phyloP scores from a whole-genome alignment of 2,113 vertebrate genomes.

The Urocolius indicus region DNA sequence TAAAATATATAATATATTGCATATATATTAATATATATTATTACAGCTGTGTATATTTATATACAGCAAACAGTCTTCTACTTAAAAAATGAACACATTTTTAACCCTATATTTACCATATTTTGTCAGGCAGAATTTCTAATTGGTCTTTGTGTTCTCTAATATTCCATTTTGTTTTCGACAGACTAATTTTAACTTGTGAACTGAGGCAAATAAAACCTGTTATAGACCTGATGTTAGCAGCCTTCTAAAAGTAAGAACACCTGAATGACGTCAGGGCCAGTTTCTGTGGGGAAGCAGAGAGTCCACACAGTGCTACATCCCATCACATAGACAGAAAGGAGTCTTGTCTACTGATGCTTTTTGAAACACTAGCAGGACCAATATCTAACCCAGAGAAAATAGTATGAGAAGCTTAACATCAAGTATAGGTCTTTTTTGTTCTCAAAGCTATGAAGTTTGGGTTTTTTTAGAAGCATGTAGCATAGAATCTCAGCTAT shows the following conservation, averaged over 20 bases:
- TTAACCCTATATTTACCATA: not conserved
- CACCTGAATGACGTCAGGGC: fast-evolving
- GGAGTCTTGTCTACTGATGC: not conserved
- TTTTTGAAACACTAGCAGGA: not conserved
- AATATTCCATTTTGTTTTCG: not conserved
- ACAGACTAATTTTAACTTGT: not conserved
- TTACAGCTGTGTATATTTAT: not conserved
- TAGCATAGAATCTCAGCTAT: not conserved
- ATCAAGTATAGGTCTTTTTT: not conserved
- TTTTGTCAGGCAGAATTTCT: not conserved
- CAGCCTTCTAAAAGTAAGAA: not conserved
- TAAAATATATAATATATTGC: too few relatives aligned
- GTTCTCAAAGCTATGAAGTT: not conserved
- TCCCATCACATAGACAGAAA: not conserved
- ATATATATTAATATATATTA: not conserved
- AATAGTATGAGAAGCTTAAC: not conserved
- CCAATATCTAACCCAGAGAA: not conserved
- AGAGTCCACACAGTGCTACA: not conserved
- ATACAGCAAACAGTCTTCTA: not conserved
- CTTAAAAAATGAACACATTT: not conserved
- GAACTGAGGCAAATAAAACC: not conserved
- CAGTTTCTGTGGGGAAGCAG: not conserved
- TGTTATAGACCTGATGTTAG: not conserved
- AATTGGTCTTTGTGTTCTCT: not conserved
- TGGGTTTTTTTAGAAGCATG: not conserved